Percentiles rank a stretch among this genome's conserved stretches.
Conservation (phyloP, 2,888 invertebrate genomes). For the Alviniconcha strummeri region DNA sequence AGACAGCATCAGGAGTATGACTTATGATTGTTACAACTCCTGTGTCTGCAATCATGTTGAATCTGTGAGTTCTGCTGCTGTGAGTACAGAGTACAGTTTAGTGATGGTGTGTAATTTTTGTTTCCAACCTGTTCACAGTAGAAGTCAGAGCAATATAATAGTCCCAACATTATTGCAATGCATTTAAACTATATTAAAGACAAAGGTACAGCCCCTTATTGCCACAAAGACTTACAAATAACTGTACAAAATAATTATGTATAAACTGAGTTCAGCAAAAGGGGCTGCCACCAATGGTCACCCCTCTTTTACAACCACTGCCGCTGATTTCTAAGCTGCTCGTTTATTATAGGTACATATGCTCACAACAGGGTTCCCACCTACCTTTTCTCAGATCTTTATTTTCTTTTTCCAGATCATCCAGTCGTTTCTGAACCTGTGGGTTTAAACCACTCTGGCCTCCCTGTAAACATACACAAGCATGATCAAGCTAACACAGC, state of each 20-base stretch:
- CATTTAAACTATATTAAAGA: too few species aligned
- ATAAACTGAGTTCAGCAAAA: background rate
- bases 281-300: background rate
- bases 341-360: background rate
- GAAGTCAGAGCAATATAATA: too few species aligned
- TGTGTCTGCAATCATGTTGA: background rate
- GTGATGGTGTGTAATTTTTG: too few species aligned
- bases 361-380: background rate
- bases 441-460: constrained; percentile 33
- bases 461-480: constrained; percentile 36
- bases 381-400: constrained; percentile 59
- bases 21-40: background rate
- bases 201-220: too few species aligned
- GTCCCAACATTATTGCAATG: too few species aligned
- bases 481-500: too few species aligned
- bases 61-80: background rate
- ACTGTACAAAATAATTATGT: background rate
- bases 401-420: constrained; percentile 60
- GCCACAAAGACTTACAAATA: too few species aligned
- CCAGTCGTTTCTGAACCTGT: constrained; percentile 45
- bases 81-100: too few species aligned
- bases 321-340: background rate
- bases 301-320: background rate
- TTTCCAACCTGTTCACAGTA: too few species aligned
- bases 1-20: background rate